Conservation (phyloP, 2,888 invertebrate genomes). For the Synanthedon vespiformis region DNA sequence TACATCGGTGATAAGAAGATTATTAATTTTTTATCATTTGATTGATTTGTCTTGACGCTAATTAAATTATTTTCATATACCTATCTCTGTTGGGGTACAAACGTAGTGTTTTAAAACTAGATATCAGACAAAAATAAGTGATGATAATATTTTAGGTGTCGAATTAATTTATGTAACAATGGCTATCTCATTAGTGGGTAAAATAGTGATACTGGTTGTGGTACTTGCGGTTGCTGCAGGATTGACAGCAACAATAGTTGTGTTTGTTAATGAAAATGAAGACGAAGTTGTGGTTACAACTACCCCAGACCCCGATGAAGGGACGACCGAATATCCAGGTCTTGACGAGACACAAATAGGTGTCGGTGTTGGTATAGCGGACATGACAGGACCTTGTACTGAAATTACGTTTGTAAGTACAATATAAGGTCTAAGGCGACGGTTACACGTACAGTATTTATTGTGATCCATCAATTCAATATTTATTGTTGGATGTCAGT, state of each 20-base stretch:
- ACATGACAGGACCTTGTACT: constrained; percentile 92
- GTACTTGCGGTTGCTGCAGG: constrained; percentile 36
- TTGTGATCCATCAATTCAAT: too few species aligned
- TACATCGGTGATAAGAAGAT: too few species aligned
- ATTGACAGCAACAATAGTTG: constrained; percentile 31
- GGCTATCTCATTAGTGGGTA: constrained; percentile 35
- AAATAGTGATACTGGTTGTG: constrained; percentile 30
- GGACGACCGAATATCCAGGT: constrained; percentile 2
- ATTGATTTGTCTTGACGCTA: too few species aligned
- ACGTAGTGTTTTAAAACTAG: too few species aligned
- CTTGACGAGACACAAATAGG: neutral
- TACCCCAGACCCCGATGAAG: constrained; percentile 2
- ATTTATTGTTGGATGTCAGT: too few species aligned
- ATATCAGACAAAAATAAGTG: too few species aligned
- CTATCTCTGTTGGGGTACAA: too few species aligned
- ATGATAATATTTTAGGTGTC: neutral
- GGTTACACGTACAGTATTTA: too few species aligned
- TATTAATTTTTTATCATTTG: too few species aligned
- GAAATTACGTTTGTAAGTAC: constrained; percentile 89
- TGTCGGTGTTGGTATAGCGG: constrained; percentile 89
- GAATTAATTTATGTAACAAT: constrained; percentile 24
- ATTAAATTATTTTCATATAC: too few species aligned
- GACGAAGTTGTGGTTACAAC: constrained; percentile 1
- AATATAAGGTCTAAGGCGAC: too few species aligned
- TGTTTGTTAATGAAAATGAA: constrained; percentile 20